Evolutionary conservation across 2,113 vertebrate species (phyloP).

Genomic region (Rana temporaria): DNA sequence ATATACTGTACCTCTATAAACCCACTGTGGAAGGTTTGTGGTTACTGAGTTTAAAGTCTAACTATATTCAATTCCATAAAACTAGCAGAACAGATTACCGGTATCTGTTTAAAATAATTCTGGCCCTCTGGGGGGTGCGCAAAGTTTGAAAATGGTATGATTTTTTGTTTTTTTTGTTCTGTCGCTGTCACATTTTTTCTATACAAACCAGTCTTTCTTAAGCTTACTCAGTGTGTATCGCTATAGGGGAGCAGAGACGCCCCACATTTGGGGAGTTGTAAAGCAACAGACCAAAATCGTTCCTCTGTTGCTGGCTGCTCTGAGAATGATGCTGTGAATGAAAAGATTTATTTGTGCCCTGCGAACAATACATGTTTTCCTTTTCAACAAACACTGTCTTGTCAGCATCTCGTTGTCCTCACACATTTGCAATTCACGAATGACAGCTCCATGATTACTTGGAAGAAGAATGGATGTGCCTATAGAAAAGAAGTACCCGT

Average conservation of each 20-base stretch:
- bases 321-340: constrained; percentile 19
- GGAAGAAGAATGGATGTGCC: constrained; percentile 44
- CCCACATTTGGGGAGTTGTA: constrained; percentile 25
- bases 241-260: not conserved
- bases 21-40: too few species aligned
- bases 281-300: constrained; percentile 23
- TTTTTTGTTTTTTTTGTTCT: too few species aligned
- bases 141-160: too few species aligned
- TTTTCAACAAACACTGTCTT: constrained; percentile 47
- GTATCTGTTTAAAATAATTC: too few species aligned
- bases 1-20: too few species aligned
- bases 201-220: not conserved
- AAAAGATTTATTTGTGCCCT: constrained; percentile 54
- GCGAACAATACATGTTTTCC: constrained; percentile 55
- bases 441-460: constrained; percentile 49
- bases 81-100: too few species aligned
- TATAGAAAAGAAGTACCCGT: constrained; percentile 32
- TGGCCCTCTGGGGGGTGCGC: too few species aligned
- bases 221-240: not conserved
- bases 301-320: constrained; percentile 20
- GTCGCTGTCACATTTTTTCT: not conserved
- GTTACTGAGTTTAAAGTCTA: too few species aligned
- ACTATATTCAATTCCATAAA: too few species aligned
- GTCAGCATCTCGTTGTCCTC: constrained; percentile 50
- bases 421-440: constrained; percentile 49